phyloP scores from a whole-genome alignment of 2,888 invertebrate genomes.

The Erynnis tages region DNA sequence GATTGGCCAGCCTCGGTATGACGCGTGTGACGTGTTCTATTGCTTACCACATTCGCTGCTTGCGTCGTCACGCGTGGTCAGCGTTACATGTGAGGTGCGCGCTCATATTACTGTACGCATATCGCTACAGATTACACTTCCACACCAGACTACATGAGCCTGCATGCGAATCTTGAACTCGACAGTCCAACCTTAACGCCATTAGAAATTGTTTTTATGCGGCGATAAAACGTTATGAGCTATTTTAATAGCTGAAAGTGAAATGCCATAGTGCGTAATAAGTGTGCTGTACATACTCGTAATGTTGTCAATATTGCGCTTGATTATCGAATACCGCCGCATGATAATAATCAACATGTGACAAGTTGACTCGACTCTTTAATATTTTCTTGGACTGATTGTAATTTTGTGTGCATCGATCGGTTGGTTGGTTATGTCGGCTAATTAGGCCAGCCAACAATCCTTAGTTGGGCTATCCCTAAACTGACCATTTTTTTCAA shows the following conservation, averaged over 20 bases:
- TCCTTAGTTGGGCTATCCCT: no score
- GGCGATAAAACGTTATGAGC: neutral
- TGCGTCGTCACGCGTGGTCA: no score
- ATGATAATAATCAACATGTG: conserved; percentile 20
- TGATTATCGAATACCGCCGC: conserved; percentile 3
- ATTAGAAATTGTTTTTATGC: conserved; percentile 1
- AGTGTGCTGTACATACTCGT: neutral
- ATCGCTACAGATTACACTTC: no score
- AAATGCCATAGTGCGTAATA: conserved; percentile 1
- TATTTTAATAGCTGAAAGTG: conserved; percentile 15
- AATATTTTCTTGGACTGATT: no score
- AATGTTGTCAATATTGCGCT: neutral
- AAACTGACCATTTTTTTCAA: no score
- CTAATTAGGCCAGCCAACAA: neutral
- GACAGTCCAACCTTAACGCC: neutral
- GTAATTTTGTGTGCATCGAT: neutral
- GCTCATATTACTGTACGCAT: no score
- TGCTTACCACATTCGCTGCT: no score
- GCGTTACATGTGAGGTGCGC: no score
- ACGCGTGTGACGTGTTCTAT: no score
- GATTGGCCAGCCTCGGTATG: no score
- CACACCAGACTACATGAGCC: no score
- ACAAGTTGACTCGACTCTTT: conserved; percentile 1
- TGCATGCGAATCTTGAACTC: conserved; percentile 1
- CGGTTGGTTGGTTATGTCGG: neutral